These are phyloP conservation scores for Apoda limacodes DNA, from an alignment of 2,888 invertebrate species.

Conservation along the genomic window DNA sequence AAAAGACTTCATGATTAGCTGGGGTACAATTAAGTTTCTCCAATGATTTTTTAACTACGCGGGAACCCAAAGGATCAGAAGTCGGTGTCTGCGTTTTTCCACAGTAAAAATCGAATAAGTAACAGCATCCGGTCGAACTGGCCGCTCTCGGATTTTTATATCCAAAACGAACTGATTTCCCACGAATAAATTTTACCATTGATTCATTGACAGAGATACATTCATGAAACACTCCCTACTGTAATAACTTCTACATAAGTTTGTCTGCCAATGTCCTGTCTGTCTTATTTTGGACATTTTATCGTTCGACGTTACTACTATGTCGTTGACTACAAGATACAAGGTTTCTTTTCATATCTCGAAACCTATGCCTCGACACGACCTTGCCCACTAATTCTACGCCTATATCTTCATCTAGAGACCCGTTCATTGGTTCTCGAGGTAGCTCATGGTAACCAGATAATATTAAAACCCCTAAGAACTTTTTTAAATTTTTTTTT, in stretches of 20 bases:
- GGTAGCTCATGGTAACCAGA: slow-evolving; percentile 3
- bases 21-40: slow-evolving; percentile 16
- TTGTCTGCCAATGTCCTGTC: slow-evolving; percentile 10
- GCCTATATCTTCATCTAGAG: slow-evolving; percentile 13
- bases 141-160: slow-evolving; percentile 25
- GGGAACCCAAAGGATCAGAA: slow-evolving; percentile 14
- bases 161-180: slow-evolving; percentile 25
- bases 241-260: slow-evolving; percentile 17
- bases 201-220: slow-evolving; percentile 22
- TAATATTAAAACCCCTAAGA: slow-evolving; percentile 1
- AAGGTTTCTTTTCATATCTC: slow-evolving; percentile 13
- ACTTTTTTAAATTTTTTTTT: not conserved
- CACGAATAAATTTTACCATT: slow-evolving; percentile 24
- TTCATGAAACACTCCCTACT: slow-evolving; percentile 21
- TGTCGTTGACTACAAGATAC: slow-evolving; percentile 12
- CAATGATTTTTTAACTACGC: slow-evolving; percentile 18
- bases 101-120: slow-evolving; percentile 20
- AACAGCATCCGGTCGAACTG: slow-evolving; percentile 22
- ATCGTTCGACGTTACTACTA: slow-evolving; percentile 7
- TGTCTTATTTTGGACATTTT: slow-evolving; percentile 18
- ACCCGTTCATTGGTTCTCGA: too few species aligned
- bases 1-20: slow-evolving; percentile 17
- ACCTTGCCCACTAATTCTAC: slow-evolving; percentile 6
- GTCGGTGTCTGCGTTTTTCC: slow-evolving; percentile 17
- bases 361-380: slow-evolving; percentile 9